Evolutionary conservation across 1,140 invertebrate species (phyloP).

Genomic region (Drosophila albomicans): DNA sequence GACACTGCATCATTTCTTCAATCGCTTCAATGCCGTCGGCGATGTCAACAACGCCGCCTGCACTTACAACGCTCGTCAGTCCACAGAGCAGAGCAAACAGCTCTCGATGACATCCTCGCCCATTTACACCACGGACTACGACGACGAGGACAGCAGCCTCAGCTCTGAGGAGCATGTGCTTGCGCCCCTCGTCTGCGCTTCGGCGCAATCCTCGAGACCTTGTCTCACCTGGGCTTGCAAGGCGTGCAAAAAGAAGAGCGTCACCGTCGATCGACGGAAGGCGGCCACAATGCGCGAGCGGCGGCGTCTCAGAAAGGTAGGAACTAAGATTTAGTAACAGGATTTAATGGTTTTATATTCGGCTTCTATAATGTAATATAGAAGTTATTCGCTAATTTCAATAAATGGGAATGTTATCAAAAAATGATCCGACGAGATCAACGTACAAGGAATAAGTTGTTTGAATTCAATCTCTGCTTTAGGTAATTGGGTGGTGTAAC

Average conservation of each 20-base stretch:
- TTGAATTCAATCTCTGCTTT: too few relatives aligned
- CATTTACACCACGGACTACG: constrained; percentile 80
- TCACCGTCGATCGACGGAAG: constrained; percentile 97
- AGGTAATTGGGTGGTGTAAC: too few relatives aligned
- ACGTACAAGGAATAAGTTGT: too few relatives aligned
- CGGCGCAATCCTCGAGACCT: constrained; percentile 87
- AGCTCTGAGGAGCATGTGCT: constrained; percentile 86
- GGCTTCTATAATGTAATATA: too few relatives aligned
- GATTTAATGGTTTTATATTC: not conserved
- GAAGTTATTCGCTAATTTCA: too few relatives aligned
- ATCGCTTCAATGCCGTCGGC: constrained; percentile 81
- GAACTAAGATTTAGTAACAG: not conserved
- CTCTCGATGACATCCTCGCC: constrained; percentile 71
- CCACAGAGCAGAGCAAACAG: constrained; percentile 55
- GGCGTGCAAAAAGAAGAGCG: constrained; percentile 97
- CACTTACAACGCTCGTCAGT: constrained; percentile 32
- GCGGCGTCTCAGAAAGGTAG: constrained; percentile 94
- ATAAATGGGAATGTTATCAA: too few relatives aligned
- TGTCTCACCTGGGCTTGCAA: constrained; percentile 98
- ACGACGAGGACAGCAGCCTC: constrained; percentile 79
- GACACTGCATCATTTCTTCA: constrained; percentile 78
- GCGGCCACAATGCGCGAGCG: constrained; percentile 98
- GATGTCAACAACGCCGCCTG: constrained; percentile 30
- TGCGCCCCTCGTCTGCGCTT: constrained; percentile 85
- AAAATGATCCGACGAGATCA: too few relatives aligned